Evolutionary conservation across 2,113 vertebrate genomes (phyloP), one percentile per base, ranked within the genome.

Genomic region (Geococcyx californianus): DNA sequence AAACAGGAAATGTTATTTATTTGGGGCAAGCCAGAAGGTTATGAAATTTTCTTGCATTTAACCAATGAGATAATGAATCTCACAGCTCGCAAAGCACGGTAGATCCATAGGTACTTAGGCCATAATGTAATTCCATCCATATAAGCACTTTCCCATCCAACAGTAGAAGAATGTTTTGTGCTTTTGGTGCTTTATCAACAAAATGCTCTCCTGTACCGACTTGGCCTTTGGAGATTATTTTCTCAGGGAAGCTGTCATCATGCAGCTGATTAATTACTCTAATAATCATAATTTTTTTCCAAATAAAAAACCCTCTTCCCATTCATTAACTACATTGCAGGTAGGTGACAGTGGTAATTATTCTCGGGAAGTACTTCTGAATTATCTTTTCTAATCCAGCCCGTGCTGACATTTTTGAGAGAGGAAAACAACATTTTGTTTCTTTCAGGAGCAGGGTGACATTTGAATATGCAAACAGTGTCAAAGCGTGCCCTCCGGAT

Each of bases 221-320:
- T 98, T 98, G 97, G 97, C 98, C 97, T 98, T 97, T 97, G 97
- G 97, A 98, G 98, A 97, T 97, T 96, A 97, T 97, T 97, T 93
- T 95, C 91, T 92, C 85, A 93, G 96, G 97, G 98, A 98, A 98
- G 95, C 98, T 98, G 98, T 98, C 98, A 99, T 89, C 90, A 95
- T 40, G 73, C 96, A 94, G 97, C 98, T 98, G 98, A 99, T 99
- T 99, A 99, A 99, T 99, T 99, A 99, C 98, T 97, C 97, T 97
- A 98, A 98, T 98, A 98, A 98, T 98, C 97, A 97, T 98, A 97
- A 98, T 98, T 98, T 98, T 95, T 97, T 97, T 95, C 82, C 98
- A 97, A 98, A 98, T 97, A 98, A 98, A 98, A 98, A 98, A 96
- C 89, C 92, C 95, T 97, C 98, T 98, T 96, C 95, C 97, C 98